These are phyloP conservation scores for Corvus moneduloides DNA, from an alignment of 2,113 vertebrate species.

Conservation along the genomic window DNA sequence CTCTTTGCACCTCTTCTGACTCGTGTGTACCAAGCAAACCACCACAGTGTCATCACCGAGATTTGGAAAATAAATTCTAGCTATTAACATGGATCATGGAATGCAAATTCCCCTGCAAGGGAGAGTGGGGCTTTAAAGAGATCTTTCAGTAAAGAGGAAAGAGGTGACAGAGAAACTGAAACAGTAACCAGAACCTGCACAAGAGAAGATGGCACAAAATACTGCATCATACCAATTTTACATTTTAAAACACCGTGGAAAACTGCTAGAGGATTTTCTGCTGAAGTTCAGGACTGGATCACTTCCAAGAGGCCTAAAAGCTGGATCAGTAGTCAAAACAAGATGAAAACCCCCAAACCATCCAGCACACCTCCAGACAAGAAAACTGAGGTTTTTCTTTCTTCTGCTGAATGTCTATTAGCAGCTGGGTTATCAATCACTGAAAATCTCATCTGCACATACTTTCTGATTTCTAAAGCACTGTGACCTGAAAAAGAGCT, in stretches of 20 bases:
- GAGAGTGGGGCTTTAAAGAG: not conserved
- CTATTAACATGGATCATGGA: not conserved
- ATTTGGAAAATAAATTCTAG: not conserved
- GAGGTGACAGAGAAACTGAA: not conserved
- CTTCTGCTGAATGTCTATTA: not conserved
- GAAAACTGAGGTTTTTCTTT: not conserved
- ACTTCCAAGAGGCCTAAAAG: not conserved
- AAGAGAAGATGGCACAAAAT: not conserved
- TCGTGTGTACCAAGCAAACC: not conserved
- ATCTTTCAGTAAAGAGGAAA: not conserved
- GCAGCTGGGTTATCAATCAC: not conserved
- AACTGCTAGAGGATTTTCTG: not conserved
- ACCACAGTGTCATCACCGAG: rapidly evolving
- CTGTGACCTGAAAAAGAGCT: not conserved
- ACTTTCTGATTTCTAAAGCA: not conserved
- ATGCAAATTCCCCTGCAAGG: not conserved
- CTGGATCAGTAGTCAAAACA: not conserved
- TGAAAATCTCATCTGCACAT: not conserved
- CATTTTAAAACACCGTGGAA: not conserved
- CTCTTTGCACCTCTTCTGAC: not conserved
- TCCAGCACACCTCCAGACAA: not conserved
- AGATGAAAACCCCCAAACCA: not conserved
- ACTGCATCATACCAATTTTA: not conserved
- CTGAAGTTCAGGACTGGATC: not conserved
- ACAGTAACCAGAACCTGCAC: not conserved